Percentiles rank a stretch among this genome's conserved stretches.
These are phyloP conservation scores for Polyploca ridens DNA, from an alignment of 2,888 invertebrate genomes.

Conservation along the genomic window DNA sequence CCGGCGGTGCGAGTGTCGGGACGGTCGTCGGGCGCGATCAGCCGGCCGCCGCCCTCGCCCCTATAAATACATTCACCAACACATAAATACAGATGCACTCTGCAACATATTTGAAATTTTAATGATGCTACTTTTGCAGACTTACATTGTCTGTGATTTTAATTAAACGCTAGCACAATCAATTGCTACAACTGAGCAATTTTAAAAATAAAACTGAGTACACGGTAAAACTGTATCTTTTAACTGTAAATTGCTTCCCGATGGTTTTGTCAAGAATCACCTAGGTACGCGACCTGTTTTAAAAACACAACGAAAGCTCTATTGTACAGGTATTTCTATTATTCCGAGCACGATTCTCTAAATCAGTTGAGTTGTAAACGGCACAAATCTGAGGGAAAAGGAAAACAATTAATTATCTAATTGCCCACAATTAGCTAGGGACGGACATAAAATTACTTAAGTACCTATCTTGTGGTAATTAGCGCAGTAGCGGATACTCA, in stretches of 20 bases:
- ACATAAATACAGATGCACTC: conserved; percentile 63
- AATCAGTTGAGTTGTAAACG: conserved; percentile 47
- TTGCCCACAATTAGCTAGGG: conserved; percentile 77
- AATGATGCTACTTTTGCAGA: conserved; percentile 60
- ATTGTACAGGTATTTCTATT: conserved; percentile 29
- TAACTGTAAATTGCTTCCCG: neutral
- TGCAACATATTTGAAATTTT: conserved; percentile 55
- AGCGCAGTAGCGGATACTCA: conserved; percentile 36
- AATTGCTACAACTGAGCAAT: neutral
- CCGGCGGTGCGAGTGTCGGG: conserved; percentile 16
- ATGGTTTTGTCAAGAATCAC: neutral
- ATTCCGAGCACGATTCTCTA: conserved; percentile 34
- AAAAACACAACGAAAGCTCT: conserved; percentile 23
- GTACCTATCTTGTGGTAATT: conserved; percentile 67
- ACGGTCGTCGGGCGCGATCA: conserved; percentile 47
- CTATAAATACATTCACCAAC: conserved; percentile 72
- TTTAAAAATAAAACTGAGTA: neutral
- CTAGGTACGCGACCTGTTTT: conserved; percentile 14
- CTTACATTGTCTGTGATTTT: conserved; percentile 24
- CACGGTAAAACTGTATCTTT: neutral
- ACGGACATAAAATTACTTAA: conserved; percentile 74
- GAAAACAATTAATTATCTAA: conserved; percentile 79
- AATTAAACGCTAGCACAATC: neutral
- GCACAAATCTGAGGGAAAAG: conserved; percentile 67
- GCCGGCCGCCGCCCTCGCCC: conserved; percentile 56